These are phyloP conservation scores for Delphinapterus leucas DNA, from an alignment of 2,113 vertebrate genomes.

Conservation along the genomic window DNA sequence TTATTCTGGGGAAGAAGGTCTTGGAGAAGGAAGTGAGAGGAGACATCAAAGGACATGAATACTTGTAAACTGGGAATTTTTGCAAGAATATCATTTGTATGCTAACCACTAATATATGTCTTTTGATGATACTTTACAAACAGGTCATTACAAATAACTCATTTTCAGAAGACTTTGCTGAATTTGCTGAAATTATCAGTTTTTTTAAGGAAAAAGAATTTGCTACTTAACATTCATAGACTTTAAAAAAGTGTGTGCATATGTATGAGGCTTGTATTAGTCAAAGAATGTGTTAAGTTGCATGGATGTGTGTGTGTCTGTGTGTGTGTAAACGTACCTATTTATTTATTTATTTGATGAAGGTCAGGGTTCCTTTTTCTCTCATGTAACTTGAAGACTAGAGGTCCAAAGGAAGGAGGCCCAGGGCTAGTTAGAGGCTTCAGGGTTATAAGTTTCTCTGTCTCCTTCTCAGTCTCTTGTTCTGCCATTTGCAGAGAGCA, in stretches of 20 bases:
- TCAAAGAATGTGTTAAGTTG: not conserved
- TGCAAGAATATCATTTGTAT: not conserved
- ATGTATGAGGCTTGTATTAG: not conserved
- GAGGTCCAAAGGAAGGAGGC: not conserved
- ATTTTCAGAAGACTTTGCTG: constrained; percentile 7
- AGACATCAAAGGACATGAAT: not conserved
- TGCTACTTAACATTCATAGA: not conserved
- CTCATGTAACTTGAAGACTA: not conserved
- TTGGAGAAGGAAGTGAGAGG: not conserved
- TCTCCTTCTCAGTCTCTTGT: not conserved
- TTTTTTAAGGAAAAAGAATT: not conserved
- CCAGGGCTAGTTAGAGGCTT: not conserved
- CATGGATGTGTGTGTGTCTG: not conserved
- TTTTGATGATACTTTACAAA: not conserved
- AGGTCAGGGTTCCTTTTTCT: not conserved
- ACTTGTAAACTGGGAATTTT: not conserved
- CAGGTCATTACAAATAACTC: not conserved
- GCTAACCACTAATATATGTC: not conserved
- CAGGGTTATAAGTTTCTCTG: not conserved
- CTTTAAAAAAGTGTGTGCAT: not conserved
- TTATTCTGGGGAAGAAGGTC: not conserved
- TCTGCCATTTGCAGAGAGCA: not conserved
- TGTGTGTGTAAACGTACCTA: not conserved
- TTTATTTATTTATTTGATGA: not conserved
- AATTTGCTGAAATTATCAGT: constrained; percentile 1